Conservation (phyloP, 2,888 invertebrate species). For the Cynaeus angustus region DNA sequence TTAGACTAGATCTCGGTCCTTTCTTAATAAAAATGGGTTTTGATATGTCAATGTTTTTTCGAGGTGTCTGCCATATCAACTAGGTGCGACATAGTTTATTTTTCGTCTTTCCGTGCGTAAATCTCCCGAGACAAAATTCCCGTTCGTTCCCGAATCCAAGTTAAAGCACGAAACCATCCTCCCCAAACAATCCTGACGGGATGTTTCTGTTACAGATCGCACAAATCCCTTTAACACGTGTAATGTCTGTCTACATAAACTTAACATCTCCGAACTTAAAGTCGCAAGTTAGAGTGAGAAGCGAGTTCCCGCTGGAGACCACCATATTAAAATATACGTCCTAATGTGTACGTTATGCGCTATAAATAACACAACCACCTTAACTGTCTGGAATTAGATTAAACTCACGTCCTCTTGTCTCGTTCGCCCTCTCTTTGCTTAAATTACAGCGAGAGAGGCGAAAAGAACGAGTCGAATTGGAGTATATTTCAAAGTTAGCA, state of each 20-base stretch:
- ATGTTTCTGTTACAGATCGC: constrained; percentile 57
- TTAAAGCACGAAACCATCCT: constrained; percentile 41
- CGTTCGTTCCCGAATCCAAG: constrained; percentile 26
- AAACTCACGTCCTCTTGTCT: constrained; percentile 50
- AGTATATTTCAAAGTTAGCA: constrained; percentile 57
- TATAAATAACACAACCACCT: constrained; percentile 53
- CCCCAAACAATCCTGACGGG: constrained; percentile 54
- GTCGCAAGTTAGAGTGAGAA: constrained; percentile 35
- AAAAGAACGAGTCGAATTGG: constrained; percentile 47
- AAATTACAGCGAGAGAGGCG: constrained; percentile 41
- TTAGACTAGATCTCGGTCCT: not conserved
- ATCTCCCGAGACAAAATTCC: constrained; percentile 35
- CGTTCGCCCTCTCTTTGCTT: constrained; percentile 33
- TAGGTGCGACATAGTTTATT: constrained; percentile 21
- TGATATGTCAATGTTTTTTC: not conserved
- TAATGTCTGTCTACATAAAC: constrained; percentile 57
- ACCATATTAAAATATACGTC: constrained; percentile 48
- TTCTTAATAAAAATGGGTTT: not conserved
- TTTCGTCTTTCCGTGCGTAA: constrained; percentile 11
- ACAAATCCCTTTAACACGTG: constrained; percentile 61
- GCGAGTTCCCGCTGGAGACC: constrained; percentile 12
- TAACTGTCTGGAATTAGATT: constrained; percentile 52
- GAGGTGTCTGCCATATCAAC: not conserved
- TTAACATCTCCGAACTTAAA: constrained; percentile 47
- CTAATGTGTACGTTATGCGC: constrained; percentile 50